A percentile compares a stretch with the other conserved stretches of the same genome.
Conservation (phyloP, 2,888 invertebrate genomes). For the Notodonta ziczac region DNA sequence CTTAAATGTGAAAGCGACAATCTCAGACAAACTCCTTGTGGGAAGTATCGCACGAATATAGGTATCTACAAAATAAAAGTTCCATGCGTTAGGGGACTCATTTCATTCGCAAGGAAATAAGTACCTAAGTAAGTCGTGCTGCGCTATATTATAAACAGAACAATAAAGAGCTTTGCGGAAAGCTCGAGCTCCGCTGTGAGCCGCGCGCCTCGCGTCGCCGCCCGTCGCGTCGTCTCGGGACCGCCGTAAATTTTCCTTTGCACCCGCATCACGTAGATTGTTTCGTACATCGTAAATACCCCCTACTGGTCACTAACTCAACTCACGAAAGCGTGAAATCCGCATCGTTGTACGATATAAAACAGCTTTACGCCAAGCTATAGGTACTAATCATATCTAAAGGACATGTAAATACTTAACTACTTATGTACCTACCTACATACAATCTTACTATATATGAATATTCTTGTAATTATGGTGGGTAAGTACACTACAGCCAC, state of each 20-base stretch:
- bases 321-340: conserved; percentile 22
- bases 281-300: conserved; percentile 21
- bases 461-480: too few relatives aligned
- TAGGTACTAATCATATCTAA: conserved; percentile 3
- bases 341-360: conserved; percentile 18
- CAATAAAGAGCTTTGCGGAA: conserved; percentile 34
- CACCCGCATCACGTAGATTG: conserved; percentile 21
- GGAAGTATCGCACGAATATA: too few relatives aligned
- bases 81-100: background rate
- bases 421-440: too few relatives aligned
- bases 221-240: conserved; percentile 5
- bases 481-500: too few relatives aligned
- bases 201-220: background rate
- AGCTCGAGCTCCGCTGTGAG: conserved; percentile 21
- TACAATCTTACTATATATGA: too few relatives aligned
- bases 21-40: too few relatives aligned
- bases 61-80: background rate
- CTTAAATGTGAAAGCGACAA: too few relatives aligned
- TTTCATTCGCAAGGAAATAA: background rate
- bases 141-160: conserved; percentile 24
- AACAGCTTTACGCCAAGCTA: conserved; percentile 21
- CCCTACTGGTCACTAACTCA: conserved; percentile 20
- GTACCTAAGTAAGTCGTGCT: background rate
- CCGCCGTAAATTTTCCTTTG: conserved; percentile 26
- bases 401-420: background rate